Evolutionary conservation across 2,113 vertebrate species (phyloP), one percentile per base, ranked within the genome.

Genomic region (Mastomys natalensis): DNA sequence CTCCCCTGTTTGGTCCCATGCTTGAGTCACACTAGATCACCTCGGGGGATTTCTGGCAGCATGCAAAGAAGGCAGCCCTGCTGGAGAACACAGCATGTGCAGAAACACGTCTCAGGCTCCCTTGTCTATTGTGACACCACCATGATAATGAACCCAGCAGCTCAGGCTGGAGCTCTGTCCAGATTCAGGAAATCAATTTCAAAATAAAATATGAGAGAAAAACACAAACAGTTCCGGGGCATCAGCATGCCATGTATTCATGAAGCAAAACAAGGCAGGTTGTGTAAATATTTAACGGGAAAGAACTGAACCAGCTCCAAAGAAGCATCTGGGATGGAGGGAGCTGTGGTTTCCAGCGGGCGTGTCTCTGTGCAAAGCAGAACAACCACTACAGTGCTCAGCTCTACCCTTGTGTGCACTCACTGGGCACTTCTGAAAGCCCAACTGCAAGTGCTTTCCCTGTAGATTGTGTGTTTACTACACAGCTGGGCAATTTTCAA

Each of bases 201-300:
- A 60, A 70, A 81, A n/a, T 15, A 73, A 93, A 77, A 86, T 2
- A 93, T 0, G 90, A 89, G 96, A 34, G 80, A 78, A 72, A 91
- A 90, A 87, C 60, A 92, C 64, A 82, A 87, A 40, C 40, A 58
- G 43, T 12, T 1, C 16, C 62, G 4, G 95, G 68, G 24, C 91
- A 92, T 94, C 89, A 81, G 73, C 7, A 10, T 45, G 86, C 96
- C 29, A 68, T 43, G 90, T 66, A 86, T 0, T 78, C 2, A 91
- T 3, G 81, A 96, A 95, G 97, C 82, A 95, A 97, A 98, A 98
- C 86, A 96, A 95, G 97, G 93, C 89, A 95, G 93, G 91, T 1
- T 95, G 96, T 96, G 87, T 95, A 98, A 98, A 98, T 97, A 98
- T 62, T 97, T 97, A 97, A 95, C 1, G 53, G 96, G 97, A 97